Evolutionary conservation across 2,113 vertebrate genomes (phyloP).

Genomic region (Alaudala cheleensis): DNA sequence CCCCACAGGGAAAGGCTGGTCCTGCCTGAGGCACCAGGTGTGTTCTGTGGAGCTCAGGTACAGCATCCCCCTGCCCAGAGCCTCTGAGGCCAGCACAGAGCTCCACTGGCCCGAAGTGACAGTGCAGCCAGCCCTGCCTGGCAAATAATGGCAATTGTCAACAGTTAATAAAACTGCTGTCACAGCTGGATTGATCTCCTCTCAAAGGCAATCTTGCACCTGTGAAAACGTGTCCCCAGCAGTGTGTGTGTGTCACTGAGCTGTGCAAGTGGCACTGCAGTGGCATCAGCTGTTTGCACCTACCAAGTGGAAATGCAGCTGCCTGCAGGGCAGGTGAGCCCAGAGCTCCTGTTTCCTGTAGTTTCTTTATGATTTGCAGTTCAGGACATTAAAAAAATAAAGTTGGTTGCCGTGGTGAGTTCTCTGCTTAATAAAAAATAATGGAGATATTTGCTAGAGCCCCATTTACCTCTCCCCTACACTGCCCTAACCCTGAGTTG

Average conservation of each 20-base stretch:
- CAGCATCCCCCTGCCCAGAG: background rate
- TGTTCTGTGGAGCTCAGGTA: background rate
- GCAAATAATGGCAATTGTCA: conserved; percentile 55
- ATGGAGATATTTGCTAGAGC: background rate
- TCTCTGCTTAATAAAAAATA: background rate
- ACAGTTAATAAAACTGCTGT: conserved; percentile 47
- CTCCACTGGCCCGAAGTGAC: background rate
- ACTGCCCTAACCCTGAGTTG: background rate
- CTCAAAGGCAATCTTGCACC: conserved; percentile 23
- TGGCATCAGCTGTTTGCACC: background rate
- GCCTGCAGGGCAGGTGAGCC: background rate
- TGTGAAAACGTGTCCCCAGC: background rate
- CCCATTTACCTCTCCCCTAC: background rate
- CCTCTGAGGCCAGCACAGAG: background rate
- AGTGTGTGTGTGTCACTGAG: background rate
- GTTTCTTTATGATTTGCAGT: background rate
- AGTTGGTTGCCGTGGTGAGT: background rate
- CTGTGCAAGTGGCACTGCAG: background rate
- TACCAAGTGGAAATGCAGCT: background rate
- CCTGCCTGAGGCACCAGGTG: background rate
- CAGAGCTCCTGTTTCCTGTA: background rate
- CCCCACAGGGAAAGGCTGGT: background rate
- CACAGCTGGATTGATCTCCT: conserved; percentile 18
- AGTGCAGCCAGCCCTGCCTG: background rate
- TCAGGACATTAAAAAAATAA: background rate